Evolutionary conservation across 2,888 invertebrate genomes (phyloP), one percentile per base, ranked within the genome.

Genomic region (Lamellibrachia columna): DNA sequence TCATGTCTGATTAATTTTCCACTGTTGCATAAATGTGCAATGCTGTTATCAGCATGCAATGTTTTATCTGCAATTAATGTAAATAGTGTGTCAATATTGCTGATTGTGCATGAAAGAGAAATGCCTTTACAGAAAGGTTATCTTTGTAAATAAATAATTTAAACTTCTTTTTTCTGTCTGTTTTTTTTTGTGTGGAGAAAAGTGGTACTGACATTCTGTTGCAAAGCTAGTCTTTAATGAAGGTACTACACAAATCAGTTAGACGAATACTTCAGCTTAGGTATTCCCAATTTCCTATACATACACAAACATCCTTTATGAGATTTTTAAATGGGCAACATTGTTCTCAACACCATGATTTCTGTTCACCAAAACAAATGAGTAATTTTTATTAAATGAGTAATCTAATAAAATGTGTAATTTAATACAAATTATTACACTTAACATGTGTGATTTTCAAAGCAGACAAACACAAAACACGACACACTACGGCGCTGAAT

Each of bases 1-100:
- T 75, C 75, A 75, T 75, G 15, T 75, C 75, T 75, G 75, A 75
- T 75, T 75, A 75, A 75, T 75, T 75, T 75, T 75, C 75, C 75
- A 75, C 75, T 75, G 75, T 75, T 75, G n/a, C 75, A 75, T 75
- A 75, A 75, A 75, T 75, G 22, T 22, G 75, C 15, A 6, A 15
- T 75, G 3, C 22, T n/a, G n/a, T 22, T 75, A 75, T 75, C 75
- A 75, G 22, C 75, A 75, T 75, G 22, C 40, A 40, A 22, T 3
- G 15, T 22, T 15, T 75, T 75, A 75, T 75, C 75, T 75, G 75
- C 75, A 22, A 6, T 22, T 22, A 75, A 75, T 75, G 22, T 75
- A 75, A 75, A 75, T 75, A 15, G n/a, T 40, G 75, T 75, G 75
- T 75, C 75, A 75, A 22, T 75, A 22, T 22, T 22, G 75, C 75